Evolutionary conservation across 1,140 invertebrate species (phyloP), one percentile per base, ranked within the genome.

Genomic region (Drosophila sturtevanti): DNA sequence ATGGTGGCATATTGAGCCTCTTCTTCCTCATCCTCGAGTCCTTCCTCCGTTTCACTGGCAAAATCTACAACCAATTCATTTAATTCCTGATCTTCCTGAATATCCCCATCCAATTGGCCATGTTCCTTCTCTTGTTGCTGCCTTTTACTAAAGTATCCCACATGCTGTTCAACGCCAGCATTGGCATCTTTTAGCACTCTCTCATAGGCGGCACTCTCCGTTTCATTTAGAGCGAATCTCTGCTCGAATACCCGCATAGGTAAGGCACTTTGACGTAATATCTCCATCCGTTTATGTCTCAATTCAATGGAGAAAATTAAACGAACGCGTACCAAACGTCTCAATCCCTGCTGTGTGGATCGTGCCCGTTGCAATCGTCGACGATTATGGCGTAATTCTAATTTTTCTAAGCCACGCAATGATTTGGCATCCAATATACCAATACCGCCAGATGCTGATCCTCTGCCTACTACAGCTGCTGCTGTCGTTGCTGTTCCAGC

Each of bases 251-350:
- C 82, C 11, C 90, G 70, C 63, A 84, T 73, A 9, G 77, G 82
- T 38, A 90, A 51, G 4, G 74, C 59, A n/a, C 77, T 81, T 21
- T 90, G 85, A 0, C 80, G 76, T n/a, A 91, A 72, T 14, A 91
- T 51, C 73, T 90, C 90, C 84, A 91, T 89, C 37, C 87, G 75
- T 56, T 89, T 91, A 69, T 91, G 90, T 2, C 90, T 81, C 70
- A 91, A 44, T 60, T 91, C 90, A 21, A 91, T 87, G 59, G 87
- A 91, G 71, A 91, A 91, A 56, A 91, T 81, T 6, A 91, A 63
- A 12, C 90, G 90, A 0, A 91, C 86, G 0, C 90, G 84, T 1
- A 91, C 90, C 56, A 89, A 64, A 1, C 87, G 67, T 12, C 81
- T 56, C n/a, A 76, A 34, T 0, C 77, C 72, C 60, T 89, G 72